Base-by-base conservation (phyloP, 2,113 vertebrate genomes). In the Syngnathoides biaculeatus region DNA sequence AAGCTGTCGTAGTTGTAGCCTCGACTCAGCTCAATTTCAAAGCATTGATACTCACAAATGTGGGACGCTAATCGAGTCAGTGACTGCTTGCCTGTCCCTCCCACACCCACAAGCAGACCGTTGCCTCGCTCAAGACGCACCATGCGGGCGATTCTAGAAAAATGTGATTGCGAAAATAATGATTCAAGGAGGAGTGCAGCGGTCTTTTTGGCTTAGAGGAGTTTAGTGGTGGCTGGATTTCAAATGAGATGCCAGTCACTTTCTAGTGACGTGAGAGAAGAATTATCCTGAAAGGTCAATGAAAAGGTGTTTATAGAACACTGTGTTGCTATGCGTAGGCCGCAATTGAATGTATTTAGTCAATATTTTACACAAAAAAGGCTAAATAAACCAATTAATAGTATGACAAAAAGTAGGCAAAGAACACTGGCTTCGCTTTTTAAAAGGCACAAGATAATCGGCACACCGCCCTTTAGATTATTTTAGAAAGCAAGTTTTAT, bases 41-140 rank as follows among this genome's bases (percentile, higher is more conserved):
- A 87, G 86, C 94, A 95, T 72, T 67, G 88, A 78, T 92, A 94
- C 8, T 91, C 92, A 19, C 94, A 94, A 60, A 95, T 95, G 67
- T 95, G 93, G 62, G 94, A 81, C 2, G 92, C 93, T 15, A 96
- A 82, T 22, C 94, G 90, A 0, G 95, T 95, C 4, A 95, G 91
- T 2, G 93, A 94, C 78, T 95, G 94, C 62, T 95, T 95, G 24
- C 95, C 94, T 9, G 93, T 94, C 63, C 95, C 95, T 24, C 95
- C 95, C 24, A 96, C 93, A 5, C 95, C 94, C 0, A 96, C 95
- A 0, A 96, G 86, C 24, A 95, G 86, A 58, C 93, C 92, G 4
- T 96, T 95, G 75, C 94, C 95, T 67, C 93, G 89, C 80, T 95
- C 94, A 76, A 95, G 94, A 4, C 94, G 93, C 74, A 96, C 94